Evolutionary conservation across 1,140 invertebrate genomes (phyloP).

Genomic region (Drosophila subobscura): DNA sequence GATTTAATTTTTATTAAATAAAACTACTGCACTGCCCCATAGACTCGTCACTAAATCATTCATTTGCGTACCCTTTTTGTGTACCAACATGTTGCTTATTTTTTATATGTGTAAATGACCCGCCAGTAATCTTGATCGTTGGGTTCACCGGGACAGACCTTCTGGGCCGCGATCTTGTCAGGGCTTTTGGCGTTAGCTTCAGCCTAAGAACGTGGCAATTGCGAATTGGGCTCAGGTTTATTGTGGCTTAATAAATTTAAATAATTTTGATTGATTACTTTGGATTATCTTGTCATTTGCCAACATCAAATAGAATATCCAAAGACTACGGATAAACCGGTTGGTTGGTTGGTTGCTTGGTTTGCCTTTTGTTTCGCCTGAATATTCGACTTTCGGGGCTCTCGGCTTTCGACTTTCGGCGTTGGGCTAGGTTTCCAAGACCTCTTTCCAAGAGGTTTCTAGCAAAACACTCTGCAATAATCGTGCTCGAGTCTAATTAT

Average conservation of each 20-base stretch:
- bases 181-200: constrained; percentile 18
- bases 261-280: constrained; percentile 84
- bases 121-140: constrained; percentile 28
- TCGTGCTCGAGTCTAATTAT: constrained; percentile 58
- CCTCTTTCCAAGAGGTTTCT: constrained; percentile 49
- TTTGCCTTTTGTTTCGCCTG: constrained; percentile 62
- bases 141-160: constrained; percentile 18
- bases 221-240: constrained; percentile 75
- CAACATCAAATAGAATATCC: constrained; percentile 84
- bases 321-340: constrained; percentile 81
- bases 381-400: constrained; percentile 59
- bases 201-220: constrained; percentile 71
- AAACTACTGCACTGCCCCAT: no score
- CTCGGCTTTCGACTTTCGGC: constrained; percentile 11
- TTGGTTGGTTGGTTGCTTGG: constrained; percentile 48
- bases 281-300: constrained; percentile 84
- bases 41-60: no score
- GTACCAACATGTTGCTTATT: no score
- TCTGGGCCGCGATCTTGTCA: constrained; percentile 14
- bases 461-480: constrained; percentile 68
- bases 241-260: constrained; percentile 83
- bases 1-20: no score
- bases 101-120: constrained; percentile 1
- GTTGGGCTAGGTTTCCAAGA: constrained; percentile 47
- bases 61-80: no score